Conservation (phyloP, 1,140 invertebrate genomes). For the Drosophila ficusphila region DNA sequence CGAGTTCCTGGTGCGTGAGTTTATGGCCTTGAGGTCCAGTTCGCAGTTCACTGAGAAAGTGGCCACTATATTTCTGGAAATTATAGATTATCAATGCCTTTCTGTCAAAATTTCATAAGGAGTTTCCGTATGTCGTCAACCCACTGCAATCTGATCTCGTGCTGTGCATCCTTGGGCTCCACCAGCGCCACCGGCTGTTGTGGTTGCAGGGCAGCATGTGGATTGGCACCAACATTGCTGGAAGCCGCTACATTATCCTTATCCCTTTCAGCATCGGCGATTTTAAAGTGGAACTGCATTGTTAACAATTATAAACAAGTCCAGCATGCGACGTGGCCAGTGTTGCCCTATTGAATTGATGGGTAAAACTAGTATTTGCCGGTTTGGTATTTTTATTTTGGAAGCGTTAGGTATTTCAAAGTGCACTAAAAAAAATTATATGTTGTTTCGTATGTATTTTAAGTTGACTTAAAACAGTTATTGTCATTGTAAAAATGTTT, state of each 20-base stretch:
- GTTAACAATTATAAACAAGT: constrained; percentile 21
- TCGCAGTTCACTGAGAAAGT: constrained; percentile 96
- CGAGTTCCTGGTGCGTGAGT: constrained; percentile 97
- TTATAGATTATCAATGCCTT: background rate
- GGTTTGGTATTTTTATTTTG: constrained; percentile 9
- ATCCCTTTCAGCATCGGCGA: constrained; percentile 50
- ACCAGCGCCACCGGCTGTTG: constrained; percentile 59
- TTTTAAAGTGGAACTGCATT: constrained; percentile 71
- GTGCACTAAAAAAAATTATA: constrained; percentile 3
- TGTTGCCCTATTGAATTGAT: background rate
- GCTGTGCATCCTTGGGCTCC: constrained; percentile 80
- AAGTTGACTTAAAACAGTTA: no score
- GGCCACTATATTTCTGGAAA: constrained; percentile 94
- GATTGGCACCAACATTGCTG: constrained; percentile 42
- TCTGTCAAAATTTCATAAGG: background rate
- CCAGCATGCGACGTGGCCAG: background rate
- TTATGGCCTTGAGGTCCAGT: constrained; percentile 95
- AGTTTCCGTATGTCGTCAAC: constrained; percentile 10
- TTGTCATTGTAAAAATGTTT: no score
- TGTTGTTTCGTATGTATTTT: no score
- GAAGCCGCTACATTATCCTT: constrained; percentile 20
- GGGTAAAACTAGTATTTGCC: background rate
- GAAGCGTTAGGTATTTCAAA: background rate
- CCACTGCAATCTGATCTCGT: constrained; percentile 84
- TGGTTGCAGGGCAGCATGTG: constrained; percentile 66